Base-by-base conservation (phyloP, 2,888 invertebrate species). In the Oxycera nigricornis region DNA sequence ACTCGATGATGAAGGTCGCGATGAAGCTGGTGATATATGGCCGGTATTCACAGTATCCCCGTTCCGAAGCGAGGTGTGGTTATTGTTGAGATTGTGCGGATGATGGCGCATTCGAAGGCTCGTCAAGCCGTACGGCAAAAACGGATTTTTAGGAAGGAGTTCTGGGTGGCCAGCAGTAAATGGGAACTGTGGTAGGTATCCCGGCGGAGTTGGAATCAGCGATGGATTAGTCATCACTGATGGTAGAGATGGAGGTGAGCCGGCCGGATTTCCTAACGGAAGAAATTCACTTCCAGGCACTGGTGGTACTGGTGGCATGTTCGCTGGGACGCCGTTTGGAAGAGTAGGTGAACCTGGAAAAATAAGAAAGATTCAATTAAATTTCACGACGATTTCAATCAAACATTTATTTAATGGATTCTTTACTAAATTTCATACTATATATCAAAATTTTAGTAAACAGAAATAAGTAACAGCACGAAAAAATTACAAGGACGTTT, bases 41-140 rank as follows among this genome's bases (percentile, higher is more conserved):
- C 83, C 76, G 17, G 76, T 75, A 72, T 73, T 75, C 57, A 77
- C 61, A 4, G 75, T 61, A 20, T 77, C 73, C 31, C 83, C 78
- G 78, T 83, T 81, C 78, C 84, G 77, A 77, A 82, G 70, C 74
- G 82, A 72, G 78, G 79, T 41, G 78, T 83, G 80, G 77, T 82
- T 77, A 7, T 26, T 46, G 28, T 31, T 46, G 11, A 35, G 28
- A 80, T 77, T 76, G 80, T 79, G 78, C 78, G 78, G 78, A 20
- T 80, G 81, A 46, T 81, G 82, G 26, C 82, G 81, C 1, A 81
- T 80, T 22, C 84, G 79, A 46, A 86, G 62, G 0, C 81, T 81
- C 35, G 88, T 82, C 24, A 88, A 87, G 61, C 88, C 89, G 78
- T 89, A 90, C n/a, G 89, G 88, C 79, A 85, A 88, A 62, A 89